phyloP scores from a whole-genome alignment of 1,140 invertebrate species.

The Formica exsecta region DNA sequence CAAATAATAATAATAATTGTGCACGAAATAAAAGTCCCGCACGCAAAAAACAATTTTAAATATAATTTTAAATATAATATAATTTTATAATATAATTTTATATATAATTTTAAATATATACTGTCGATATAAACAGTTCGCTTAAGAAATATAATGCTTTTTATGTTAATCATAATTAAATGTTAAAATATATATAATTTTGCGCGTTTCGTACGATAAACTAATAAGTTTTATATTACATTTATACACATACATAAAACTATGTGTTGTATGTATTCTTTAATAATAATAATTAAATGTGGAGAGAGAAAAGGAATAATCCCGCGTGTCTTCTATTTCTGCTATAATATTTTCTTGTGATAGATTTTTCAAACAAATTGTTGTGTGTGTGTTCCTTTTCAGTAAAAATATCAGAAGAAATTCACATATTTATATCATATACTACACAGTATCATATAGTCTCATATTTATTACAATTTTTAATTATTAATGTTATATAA shows the following conservation, averaged over 20 bases:
- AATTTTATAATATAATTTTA: no score
- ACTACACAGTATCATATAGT: no score
- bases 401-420: background rate
- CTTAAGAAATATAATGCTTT: conserved; percentile 15
- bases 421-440: background rate
- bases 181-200: background rate
- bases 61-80: no score
- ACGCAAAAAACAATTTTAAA: conserved; percentile 5
- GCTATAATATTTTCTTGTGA: background rate
- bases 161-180: conserved; percentile 22
- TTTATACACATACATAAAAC: no score
- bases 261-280: background rate
- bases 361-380: conserved; percentile 2
- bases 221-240: conserved; percentile 3
- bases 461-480: conserved; percentile 20
- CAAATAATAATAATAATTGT: conserved; percentile 38
- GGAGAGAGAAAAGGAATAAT: background rate
- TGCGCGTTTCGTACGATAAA: background rate
- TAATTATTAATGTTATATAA: conserved; percentile 35
- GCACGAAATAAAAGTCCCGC: background rate
- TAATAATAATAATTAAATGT: background rate
- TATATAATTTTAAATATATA: conserved; percentile 13
- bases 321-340: background rate
- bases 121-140: conserved; percentile 2
- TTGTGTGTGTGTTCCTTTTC: background rate